Conservation (phyloP, 2,888 invertebrate genomes). For the Julus scanicus region DNA sequence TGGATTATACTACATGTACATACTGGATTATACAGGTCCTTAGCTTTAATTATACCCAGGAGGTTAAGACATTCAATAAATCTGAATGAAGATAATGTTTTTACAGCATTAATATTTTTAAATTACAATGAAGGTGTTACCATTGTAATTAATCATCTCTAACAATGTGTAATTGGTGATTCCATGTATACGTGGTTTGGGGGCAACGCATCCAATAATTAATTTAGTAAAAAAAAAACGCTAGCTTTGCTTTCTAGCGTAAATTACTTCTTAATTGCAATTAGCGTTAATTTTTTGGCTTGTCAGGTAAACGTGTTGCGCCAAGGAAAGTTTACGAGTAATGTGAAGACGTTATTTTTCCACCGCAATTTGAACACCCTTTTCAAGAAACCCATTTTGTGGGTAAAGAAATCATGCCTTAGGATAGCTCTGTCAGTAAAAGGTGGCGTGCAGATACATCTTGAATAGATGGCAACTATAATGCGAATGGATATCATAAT, state of each 20-base stretch:
- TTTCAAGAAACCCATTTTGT: conserved; percentile 21
- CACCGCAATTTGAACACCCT: not conserved
- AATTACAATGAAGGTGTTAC: too few relatives aligned
- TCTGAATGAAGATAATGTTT: too few relatives aligned
- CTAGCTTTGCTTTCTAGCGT: not conserved
- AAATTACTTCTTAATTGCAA: not conserved
- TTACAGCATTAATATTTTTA: too few relatives aligned
- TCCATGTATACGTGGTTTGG: too few relatives aligned
- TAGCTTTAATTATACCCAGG: too few relatives aligned
- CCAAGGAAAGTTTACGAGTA: not conserved
- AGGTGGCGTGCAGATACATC: not conserved
- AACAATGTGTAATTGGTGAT: too few relatives aligned
- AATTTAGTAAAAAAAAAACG: not conserved
- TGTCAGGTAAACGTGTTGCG: not conserved
- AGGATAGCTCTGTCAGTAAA: not conserved
- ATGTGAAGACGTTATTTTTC: not conserved
- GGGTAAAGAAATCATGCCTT: conserved; percentile 27
- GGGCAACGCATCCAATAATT: too few relatives aligned
- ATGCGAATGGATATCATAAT: not conserved
- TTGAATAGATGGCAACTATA: not conserved
- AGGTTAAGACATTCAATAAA: too few relatives aligned
- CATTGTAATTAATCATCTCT: too few relatives aligned
- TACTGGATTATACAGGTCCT: too few relatives aligned
- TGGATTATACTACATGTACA: too few relatives aligned
- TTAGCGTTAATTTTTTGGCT: not conserved